Base-by-base conservation (phyloP, 2,888 invertebrate genomes). In the Scaptomyza tumidula region DNA sequence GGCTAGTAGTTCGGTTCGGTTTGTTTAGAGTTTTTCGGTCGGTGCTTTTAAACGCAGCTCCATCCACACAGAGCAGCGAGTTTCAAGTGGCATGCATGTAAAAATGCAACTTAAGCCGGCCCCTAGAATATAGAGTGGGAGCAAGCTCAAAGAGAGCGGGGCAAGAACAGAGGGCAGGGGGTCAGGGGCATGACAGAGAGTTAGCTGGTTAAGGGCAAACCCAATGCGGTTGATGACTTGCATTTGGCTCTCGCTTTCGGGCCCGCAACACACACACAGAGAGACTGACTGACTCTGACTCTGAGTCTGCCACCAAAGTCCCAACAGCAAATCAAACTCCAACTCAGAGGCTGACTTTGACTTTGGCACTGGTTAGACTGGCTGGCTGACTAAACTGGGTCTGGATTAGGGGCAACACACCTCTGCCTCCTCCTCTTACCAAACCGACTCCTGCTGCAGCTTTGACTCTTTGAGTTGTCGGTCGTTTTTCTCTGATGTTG, bases 281-380 rank as follows among this genome's bases (percentile, higher is more conserved):
- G 86, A 80, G 72, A 68, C 67, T 82, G 75, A 16, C 10, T 24
- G 24, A 5, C 24, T 24, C 24, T 24, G 24, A 24, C 24, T 24
- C 24, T 87, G 87, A 85, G 88, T 83, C 80, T 82, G 75, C 35
- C 46, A 41, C 39, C 39, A 41, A 41, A 16, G 16, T 60, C 43
- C 39, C 29, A 48, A 39, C 57, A 33, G 24, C 29, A 24, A 54
- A 48, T 66, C 14, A 27, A 16, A 54, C 53, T 64, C 35, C 55
- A 37, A 29, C 43, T 58, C 37, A 53, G 78, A 63, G 43, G 57
- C 66, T 67, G 52, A 83, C 82, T 83, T 82, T 87, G 82, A 87
- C 88, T 87, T 87, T 87, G 82, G 74, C 78, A 86, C 86, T 88
- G 88, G 88, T 87, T 87, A 87, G 87, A 87, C 88, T 87, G 52